Evolutionary conservation across 1,140 invertebrate species (phyloP).

Genomic region (Ctenoplectra terminalis): DNA sequence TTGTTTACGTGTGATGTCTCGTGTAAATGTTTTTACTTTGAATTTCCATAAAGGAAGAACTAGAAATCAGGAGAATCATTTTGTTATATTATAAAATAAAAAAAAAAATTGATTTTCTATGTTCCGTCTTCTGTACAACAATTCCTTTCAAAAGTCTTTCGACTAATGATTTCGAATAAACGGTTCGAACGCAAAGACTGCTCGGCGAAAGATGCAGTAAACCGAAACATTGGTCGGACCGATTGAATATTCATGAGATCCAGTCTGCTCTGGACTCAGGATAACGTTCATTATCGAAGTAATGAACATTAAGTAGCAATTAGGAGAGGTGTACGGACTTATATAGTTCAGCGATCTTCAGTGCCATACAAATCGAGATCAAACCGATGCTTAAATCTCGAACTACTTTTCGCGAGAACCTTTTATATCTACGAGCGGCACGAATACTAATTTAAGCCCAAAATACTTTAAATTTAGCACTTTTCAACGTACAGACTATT

Average conservation of each 20-base stretch:
- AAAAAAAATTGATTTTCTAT: conserved; percentile 38
- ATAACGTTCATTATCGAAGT: conserved; percentile 21
- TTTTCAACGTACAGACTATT: neutral
- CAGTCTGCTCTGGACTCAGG: neutral
- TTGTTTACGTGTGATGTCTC: neutral
- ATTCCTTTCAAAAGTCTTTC: neutral
- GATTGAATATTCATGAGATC: conserved; percentile 32
- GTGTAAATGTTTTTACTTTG: neutral
- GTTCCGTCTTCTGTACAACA: neutral
- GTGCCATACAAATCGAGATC: neutral
- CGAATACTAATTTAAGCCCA: neutral
- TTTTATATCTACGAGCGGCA: neutral
- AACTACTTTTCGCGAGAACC: neutral
- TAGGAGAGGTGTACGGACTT: conserved; percentile 22
- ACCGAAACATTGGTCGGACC: conserved; percentile 13
- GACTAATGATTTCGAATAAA: neutral
- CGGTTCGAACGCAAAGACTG: neutral
- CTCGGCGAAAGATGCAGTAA: conserved; percentile 13
- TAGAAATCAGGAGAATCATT: neutral
- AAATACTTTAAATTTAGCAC: neutral
- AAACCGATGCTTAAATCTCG: too few relatives aligned
- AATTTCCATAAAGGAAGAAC: neutral
- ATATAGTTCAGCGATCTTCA: neutral
- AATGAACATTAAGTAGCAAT: conserved; percentile 22
- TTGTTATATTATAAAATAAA: conserved; percentile 32